Evolutionary conservation across 1,140 invertebrate genomes (phyloP), one percentile per base, ranked within the genome.

Genomic region (Lineus longissimus): DNA sequence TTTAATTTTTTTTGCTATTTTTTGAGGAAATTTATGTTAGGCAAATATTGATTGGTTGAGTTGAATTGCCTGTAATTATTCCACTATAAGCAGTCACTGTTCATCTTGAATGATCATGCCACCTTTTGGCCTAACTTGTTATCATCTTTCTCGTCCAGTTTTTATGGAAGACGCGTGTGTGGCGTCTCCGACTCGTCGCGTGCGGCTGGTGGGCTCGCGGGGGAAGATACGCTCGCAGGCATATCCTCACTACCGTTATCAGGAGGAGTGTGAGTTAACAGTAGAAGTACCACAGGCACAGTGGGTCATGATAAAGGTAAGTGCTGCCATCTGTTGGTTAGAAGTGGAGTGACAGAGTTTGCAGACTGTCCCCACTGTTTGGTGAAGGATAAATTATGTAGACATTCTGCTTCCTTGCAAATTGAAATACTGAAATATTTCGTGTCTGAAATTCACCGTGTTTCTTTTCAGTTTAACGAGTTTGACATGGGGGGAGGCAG

Each of bases 131-230:
- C 6, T 51, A 27, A 7, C n/a, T 7, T 51, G 6, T 6, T 9
- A 51, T 51, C n/a, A 23, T 51, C 6, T 51, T 23, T 51, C 4
- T 51, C 4, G 6, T 51, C n/a, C 25, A 51, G 47, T 51, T 19
- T 51, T 23, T 51, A 51, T 51, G 47, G 47, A 51, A 27, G 25
- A 51, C n/a, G 47, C 47, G 4, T 51, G 47, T 51, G 19, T 19
- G 19, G 47, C 47, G n/a, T 19, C 47, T 19, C 47, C 47, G n/a
- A 51, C n/a, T 6, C 19, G 47, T 51, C n/a, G 25, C 6, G 25
- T 51, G 4, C 47, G 47, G n/a, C 6, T 51, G 4, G n/a, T 51
- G 4, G 47, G 47, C n/a, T 19, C n/a, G n/a, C 6, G n/a, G 25
- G 47, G 47, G 4, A 23, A 51, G 9, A 27, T 51, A 23, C 47